Percentiles rank a stretch among this genome's conserved stretches.
Evolutionary conservation across 2,113 vertebrate species (phyloP).

Genomic region (Trochalopteron elliotii): DNA sequence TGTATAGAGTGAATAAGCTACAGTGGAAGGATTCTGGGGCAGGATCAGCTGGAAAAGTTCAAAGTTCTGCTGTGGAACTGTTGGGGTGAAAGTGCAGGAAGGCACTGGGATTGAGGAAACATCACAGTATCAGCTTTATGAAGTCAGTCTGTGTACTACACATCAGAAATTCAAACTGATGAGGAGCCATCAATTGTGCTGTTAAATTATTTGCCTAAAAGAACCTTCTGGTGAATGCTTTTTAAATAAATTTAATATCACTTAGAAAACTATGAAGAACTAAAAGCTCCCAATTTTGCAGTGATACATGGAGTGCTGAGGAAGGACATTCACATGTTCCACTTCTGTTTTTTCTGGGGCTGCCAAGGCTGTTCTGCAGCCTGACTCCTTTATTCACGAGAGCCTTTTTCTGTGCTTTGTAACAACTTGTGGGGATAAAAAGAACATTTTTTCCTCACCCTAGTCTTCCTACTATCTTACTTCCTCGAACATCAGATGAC

Average conservation of each 20-base stretch:
- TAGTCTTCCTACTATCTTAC: background rate
- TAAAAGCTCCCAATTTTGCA: background rate
- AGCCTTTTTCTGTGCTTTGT: background rate
- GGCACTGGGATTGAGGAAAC: background rate
- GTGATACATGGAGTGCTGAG: background rate
- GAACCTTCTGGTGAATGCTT: background rate
- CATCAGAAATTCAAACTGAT: background rate
- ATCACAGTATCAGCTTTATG: background rate
- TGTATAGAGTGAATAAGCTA: background rate
- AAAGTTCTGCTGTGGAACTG: background rate
- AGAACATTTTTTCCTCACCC: background rate
- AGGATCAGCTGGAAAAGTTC: background rate
- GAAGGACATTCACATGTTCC: background rate
- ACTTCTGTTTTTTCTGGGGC: background rate
- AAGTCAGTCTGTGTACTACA: background rate
- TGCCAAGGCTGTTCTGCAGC: background rate
- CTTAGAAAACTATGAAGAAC: background rate
- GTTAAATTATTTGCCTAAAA: background rate
- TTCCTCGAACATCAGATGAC: background rate
- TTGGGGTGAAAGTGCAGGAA: background rate
- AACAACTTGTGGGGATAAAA: background rate
- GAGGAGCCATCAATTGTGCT: background rate
- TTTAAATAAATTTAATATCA: background rate
- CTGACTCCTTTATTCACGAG: background rate
- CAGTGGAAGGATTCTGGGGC: background rate